phyloP scores from a whole-genome alignment of 2,888 invertebrate genomes.

The Argyra leucocephala region DNA sequence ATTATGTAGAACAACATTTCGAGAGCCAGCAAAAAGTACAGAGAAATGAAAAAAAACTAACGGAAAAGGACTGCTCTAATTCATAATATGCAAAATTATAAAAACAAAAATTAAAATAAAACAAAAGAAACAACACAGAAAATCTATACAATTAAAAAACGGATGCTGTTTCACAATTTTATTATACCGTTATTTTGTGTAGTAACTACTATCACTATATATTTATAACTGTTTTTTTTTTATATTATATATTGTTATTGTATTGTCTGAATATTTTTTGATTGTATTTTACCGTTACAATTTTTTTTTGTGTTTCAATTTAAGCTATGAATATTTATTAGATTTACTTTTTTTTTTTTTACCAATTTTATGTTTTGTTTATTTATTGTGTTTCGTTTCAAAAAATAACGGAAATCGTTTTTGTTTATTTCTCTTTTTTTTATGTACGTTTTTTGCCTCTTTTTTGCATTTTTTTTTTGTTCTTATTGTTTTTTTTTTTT shows the following conservation, averaged over 20 bases:
- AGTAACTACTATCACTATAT: not conserved
- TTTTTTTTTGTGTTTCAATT: not conserved
- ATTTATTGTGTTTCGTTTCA: not conserved
- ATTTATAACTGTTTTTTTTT: not conserved
- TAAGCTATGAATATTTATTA: constrained; percentile 6
- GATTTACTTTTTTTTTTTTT: constrained; percentile 1
- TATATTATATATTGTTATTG: not conserved
- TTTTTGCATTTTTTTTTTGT: not conserved
- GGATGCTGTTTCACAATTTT: too few species aligned
- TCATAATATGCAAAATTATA: too few species aligned
- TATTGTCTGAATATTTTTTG: not conserved
- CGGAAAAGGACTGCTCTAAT: too few species aligned
- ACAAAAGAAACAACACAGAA: too few species aligned
- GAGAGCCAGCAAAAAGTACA: too few species aligned
- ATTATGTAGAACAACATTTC: too few species aligned
- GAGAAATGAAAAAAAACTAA: too few species aligned
- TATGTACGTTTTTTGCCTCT: not conserved
- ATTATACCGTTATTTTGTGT: not conserved
- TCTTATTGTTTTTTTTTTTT: not conserved
- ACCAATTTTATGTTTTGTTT: not conserved
- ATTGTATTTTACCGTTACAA: not conserved
- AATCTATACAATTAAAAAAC: too few species aligned
- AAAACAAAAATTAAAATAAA: too few species aligned
- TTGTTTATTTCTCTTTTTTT: too few species aligned
- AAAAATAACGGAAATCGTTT: not conserved